Conservation (phyloP, 2,113 vertebrate genomes). For the Pteropus alecto region DNA sequence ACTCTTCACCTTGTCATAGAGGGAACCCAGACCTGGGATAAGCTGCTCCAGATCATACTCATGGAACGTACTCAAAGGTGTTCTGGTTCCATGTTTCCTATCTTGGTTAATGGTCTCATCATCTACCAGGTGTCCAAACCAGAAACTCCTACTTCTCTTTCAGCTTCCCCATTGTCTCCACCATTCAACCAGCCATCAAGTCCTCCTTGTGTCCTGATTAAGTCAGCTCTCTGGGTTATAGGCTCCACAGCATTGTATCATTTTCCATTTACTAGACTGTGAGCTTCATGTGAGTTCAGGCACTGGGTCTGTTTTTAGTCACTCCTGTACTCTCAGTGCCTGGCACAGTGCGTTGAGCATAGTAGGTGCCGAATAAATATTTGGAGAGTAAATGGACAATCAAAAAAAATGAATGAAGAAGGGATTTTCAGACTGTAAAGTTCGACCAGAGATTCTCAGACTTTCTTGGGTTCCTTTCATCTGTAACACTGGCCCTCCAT, state of each 20-base stretch:
- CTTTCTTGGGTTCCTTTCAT: background rate
- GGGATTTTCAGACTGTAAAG: background rate
- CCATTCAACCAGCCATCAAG: background rate
- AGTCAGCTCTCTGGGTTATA: background rate
- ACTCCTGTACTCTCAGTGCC: background rate
- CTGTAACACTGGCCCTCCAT: background rate
- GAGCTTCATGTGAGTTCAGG: background rate
- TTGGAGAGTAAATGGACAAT: background rate
- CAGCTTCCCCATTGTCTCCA: background rate
- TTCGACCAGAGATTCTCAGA: background rate
- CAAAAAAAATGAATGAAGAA: background rate
- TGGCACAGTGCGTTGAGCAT: background rate
- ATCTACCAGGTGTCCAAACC: fast-evolving
- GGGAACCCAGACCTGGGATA: background rate
- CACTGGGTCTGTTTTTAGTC: background rate
- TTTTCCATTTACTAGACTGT: background rate
- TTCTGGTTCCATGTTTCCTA: no score
- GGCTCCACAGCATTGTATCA: no score
- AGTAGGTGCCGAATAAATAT: background rate
- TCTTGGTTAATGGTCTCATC: fast-evolving
- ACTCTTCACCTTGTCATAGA: background rate
- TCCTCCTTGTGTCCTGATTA: background rate
- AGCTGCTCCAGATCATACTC: background rate
- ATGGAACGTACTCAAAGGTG: background rate
- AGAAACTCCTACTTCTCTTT: background rate